Evolutionary conservation across 2,113 vertebrate species (phyloP).

Genomic region (Chunga burmeisteri): DNA sequence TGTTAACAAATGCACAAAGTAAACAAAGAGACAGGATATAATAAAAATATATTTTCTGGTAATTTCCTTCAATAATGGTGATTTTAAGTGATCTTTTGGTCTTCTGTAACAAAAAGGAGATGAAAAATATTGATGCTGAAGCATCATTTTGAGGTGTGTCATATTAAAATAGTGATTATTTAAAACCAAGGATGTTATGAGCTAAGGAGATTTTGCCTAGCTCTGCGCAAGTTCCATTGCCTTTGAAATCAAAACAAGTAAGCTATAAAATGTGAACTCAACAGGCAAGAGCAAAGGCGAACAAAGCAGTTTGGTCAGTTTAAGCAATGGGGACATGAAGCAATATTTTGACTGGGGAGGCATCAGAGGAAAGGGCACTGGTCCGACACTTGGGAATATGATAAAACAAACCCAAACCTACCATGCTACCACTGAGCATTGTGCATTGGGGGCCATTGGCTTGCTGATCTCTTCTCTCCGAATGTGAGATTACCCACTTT

Average conservation of each 20-base stretch:
- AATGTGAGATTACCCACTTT: background rate
- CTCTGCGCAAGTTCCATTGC: background rate
- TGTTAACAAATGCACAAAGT: conserved; percentile 11
- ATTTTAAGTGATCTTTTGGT: background rate
- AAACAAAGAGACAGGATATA: background rate
- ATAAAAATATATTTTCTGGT: background rate
- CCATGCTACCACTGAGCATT: background rate
- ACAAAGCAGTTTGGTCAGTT: conserved; percentile 1
- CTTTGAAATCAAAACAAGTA: background rate
- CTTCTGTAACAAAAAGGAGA: background rate
- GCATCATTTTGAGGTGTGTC: background rate
- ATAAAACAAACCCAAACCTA: background rate
- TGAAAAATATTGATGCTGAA: background rate
- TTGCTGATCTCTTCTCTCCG: background rate
- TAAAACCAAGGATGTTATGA: background rate
- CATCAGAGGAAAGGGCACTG: background rate
- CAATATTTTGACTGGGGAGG: conserved; percentile 1
- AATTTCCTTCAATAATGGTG: background rate
- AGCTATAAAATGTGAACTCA: background rate
- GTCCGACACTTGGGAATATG: background rate
- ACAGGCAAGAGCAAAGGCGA: background rate
- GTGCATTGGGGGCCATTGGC: background rate
- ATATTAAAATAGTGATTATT: background rate
- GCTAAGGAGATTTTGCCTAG: background rate
- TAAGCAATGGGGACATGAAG: conserved; percentile 7